phyloP scores from a whole-genome alignment of 2,888 invertebrate species.

The Hypena proboscidalis region DNA sequence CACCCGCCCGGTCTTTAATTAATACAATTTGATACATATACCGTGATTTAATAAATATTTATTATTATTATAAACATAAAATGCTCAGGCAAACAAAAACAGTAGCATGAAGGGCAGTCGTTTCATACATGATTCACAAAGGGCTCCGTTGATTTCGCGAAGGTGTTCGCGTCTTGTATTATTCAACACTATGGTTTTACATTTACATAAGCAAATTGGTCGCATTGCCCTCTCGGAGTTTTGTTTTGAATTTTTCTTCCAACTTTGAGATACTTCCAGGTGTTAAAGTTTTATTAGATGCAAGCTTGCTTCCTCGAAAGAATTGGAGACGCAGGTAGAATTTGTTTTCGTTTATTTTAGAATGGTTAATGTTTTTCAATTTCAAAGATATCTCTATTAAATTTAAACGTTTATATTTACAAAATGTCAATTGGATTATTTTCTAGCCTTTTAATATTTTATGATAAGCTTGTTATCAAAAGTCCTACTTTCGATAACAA shows the following conservation, averaged over 20 bases:
- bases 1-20: too few relatives aligned
- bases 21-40: not conserved
- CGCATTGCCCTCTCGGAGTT: slow-evolving; percentile 36
- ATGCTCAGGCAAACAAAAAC: slow-evolving; percentile 33
- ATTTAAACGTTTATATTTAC: too few relatives aligned
- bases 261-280: slow-evolving; percentile 13
- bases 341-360: slow-evolving; percentile 30
- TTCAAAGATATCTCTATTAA: too few relatives aligned
- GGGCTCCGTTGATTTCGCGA: slow-evolving; percentile 50
- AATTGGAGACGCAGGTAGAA: slow-evolving; percentile 22
- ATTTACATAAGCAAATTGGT: slow-evolving; percentile 64
- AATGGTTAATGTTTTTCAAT: slow-evolving; percentile 23
- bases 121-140: slow-evolving; percentile 62
- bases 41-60: not conserved
- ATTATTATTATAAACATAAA: slow-evolving; percentile 12
- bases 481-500: too few relatives aligned
- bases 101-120: slow-evolving; percentile 43
- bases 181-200: slow-evolving; percentile 53
- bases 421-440: too few relatives aligned
- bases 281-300: slow-evolving; percentile 32
- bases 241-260: slow-evolving; percentile 17
- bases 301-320: slow-evolving; percentile 11
- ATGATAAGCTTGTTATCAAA: too few relatives aligned
- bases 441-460: too few relatives aligned
- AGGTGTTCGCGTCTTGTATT: slow-evolving; percentile 50